A percentile compares a stretch with the other conserved stretches of the same genome.
Evolutionary conservation across 2,797 vertebrate species (phyloP).

Genomic region (Cichlasoma orientale): DNA sequence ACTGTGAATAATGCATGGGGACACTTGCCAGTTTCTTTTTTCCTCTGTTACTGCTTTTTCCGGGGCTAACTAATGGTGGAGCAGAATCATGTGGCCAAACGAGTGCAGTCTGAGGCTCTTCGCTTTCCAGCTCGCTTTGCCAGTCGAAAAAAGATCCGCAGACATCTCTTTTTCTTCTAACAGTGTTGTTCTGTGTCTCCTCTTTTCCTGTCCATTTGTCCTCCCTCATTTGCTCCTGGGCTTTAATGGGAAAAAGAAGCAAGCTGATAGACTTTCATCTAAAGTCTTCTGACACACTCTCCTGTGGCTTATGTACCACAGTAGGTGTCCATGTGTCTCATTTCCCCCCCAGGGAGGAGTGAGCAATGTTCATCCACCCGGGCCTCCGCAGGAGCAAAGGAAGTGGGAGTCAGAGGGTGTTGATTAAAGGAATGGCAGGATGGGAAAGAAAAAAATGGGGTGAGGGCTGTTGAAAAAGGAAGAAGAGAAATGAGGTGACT

Average conservation of each 20-base stretch:
- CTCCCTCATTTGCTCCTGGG: constrained; percentile 12
- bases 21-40: constrained; percentile 26
- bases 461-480: constrained; percentile 23
- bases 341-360: constrained; percentile 13
- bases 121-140: constrained; percentile 17
- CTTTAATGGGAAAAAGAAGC: constrained; percentile 3
- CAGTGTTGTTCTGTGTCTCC: constrained; percentile 6
- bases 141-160: constrained; percentile 3
- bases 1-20: constrained; percentile 45
- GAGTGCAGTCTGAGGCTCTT: constrained; percentile 17
- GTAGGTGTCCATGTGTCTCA: constrained; percentile 35
- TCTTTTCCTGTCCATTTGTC: background rate
- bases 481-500: constrained; percentile 26
- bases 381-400: constrained; percentile 8
- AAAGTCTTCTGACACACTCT: constrained; percentile 34
- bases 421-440: constrained; percentile 48
- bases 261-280: constrained; percentile 29
- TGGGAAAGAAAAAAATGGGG: constrained; percentile 11
- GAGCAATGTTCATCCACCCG: constrained; percentile 37
- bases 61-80: constrained; percentile 7
- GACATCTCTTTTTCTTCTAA: background rate
- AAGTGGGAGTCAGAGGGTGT: constrained; percentile 44
- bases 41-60: constrained; percentile 2
- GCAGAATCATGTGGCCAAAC: constrained; percentile 37
- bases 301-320: constrained; percentile 18